Evolutionary conservation across 2,797 vertebrate genomes (phyloP).

Genomic region (Champsocephalus gunnari): DNA sequence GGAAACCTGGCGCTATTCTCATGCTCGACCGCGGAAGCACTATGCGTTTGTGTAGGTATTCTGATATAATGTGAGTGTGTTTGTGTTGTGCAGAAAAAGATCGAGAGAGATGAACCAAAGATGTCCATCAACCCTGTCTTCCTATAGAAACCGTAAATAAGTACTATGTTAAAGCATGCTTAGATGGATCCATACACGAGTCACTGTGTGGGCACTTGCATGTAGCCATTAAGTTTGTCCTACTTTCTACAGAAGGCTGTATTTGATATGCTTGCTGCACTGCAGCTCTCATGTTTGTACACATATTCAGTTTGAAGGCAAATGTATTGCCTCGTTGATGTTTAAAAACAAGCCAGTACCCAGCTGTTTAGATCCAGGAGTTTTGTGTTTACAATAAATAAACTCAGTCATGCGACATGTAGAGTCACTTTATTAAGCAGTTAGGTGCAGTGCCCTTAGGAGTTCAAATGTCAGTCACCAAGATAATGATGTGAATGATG

Average conservation of each 20-base stretch:
- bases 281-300: conserved; percentile 22
- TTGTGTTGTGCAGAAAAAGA: conserved; percentile 46
- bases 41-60: conserved; percentile 51
- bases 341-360: conserved; percentile 26
- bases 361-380: conserved; percentile 11
- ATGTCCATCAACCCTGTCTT: conserved; percentile 25
- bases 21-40: conserved; percentile 39
- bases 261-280: conserved; percentile 33
- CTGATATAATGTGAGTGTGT: conserved; percentile 44
- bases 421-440: conserved; percentile 33
- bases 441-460: conserved; percentile 36
- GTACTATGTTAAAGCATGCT: conserved; percentile 38
- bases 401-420: conserved; percentile 33
- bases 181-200: conserved; percentile 49
- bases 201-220: conserved; percentile 61
- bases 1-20: conserved; percentile 52
- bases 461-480: conserved; percentile 31
- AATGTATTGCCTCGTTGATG: conserved; percentile 24
- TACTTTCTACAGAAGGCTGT: conserved; percentile 43
- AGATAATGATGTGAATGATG: conserved; percentile 33
- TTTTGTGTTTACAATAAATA: conserved; percentile 22
- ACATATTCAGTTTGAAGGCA: conserved; percentile 44
- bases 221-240: conserved; percentile 63
- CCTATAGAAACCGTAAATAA: conserved; percentile 48
- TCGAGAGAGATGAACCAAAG: conserved; percentile 14